Percentiles rank a stretch among this genome's conserved stretches.
Evolutionary conservation across 2,797 vertebrate species (phyloP).

Genomic region (Parotocinclus haroldoi): DNA sequence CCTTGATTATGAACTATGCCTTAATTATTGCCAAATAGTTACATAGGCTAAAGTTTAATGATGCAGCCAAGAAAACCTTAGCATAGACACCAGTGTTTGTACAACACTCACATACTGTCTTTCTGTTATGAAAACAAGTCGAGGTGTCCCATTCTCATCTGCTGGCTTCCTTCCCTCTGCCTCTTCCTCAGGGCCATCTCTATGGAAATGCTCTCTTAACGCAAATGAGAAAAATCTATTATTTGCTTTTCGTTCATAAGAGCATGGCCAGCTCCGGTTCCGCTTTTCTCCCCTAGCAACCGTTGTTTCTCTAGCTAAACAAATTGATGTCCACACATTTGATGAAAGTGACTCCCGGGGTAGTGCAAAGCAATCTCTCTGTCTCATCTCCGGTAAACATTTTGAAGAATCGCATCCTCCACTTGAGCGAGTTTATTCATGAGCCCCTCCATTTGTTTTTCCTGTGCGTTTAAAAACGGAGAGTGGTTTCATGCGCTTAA

Average conservation of each 20-base stretch:
- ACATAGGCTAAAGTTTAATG: too few species aligned
- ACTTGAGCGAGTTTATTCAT: conserved; percentile 51
- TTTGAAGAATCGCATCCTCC: conserved; percentile 40
- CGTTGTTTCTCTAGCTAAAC: conserved; percentile 57
- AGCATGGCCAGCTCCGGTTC: conserved; percentile 50
- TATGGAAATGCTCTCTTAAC: conserved; percentile 69
- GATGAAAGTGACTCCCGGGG: conserved; percentile 59
- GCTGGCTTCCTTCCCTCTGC: conserved; percentile 51
- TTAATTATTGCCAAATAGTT: too few species aligned
- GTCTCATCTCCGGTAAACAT: conserved; percentile 47
- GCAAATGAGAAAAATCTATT: conserved; percentile 56
- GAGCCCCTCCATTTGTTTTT: conserved; percentile 42
- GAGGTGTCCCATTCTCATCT: conserved; percentile 57
- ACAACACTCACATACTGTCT: background rate
- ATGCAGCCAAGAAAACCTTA: too few species aligned
- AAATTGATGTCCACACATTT: conserved; percentile 65
- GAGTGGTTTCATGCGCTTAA: background rate
- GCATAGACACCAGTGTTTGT: background rate
- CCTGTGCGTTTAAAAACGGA: background rate
- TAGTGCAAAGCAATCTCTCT: conserved; percentile 49
- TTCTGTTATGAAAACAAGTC: conserved; percentile 62
- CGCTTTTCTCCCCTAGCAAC: conserved; percentile 36
- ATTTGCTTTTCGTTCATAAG: conserved; percentile 64
- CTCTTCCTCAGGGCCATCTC: conserved; percentile 64
- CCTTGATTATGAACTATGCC: too few species aligned